Base-by-base conservation (phyloP, 2,888 invertebrate species). In the Drosophila mercatorum region DNA sequence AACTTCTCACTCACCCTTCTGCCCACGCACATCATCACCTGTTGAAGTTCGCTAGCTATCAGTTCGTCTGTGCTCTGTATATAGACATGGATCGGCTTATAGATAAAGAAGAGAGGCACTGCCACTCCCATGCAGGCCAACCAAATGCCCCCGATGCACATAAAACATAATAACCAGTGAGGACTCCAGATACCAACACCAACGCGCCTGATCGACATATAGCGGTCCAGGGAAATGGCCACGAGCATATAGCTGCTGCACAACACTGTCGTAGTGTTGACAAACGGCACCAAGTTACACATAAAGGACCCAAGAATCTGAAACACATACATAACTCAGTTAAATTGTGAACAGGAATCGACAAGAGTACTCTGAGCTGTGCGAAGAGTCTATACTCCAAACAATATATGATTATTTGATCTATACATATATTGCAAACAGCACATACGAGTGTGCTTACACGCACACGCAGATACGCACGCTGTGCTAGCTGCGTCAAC, bases 221-320 rank as follows among this genome's bases (percentile, higher is more conserved):
- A 95, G 57, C 95, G 92, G 83, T 95, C 94, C 58, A 94, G 72
- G 3, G 95, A 94, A 26, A 95, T 94, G 17, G 93, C 93, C 12
- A 94, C 92, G 22, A 95, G 89, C 1, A 94, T 93, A 57, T 94
- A 86, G 14, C 94, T 94, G 78, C 94, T 94, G 2, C 93, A 93
- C 41, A 94, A 81, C 43, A 94, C 92, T 3, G 94, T 94, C 0
- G 93, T 91, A 1, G 94, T 93, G 78, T 94, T 94, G 1, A 93
- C 78, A 78, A 94, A 93, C 3, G 95, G 94, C 57, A 94, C 91
- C 40, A 93, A 89, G 26, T 91, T 89, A 75, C 95, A 95, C 92
- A 94, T 85, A 46, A 93, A 86, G 17, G 88, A 74, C 1, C 94
- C 94, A 46, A 94, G 83, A 5, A 88, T 90, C 94, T 94, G 28